A percentile compares a stretch with the other conserved stretches of the same genome.
Conservation (phyloP, 2,113 vertebrate species). For the cattle (Bos taurus) region DNA sequence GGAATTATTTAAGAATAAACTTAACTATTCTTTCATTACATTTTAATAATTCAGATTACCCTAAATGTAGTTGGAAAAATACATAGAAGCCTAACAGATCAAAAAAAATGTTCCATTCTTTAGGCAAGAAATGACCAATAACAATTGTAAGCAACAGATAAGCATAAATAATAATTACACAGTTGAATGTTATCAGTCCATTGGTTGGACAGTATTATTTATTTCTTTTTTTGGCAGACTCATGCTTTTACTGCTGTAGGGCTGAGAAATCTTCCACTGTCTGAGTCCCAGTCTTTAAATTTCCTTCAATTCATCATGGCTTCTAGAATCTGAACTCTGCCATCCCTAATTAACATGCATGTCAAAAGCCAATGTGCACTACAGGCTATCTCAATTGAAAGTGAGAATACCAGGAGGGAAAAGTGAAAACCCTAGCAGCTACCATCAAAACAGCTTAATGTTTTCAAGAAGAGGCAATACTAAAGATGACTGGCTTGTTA, state of each 20-base stretch:
- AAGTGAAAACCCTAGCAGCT: not conserved
- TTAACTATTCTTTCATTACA: not conserved
- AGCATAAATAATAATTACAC: not conserved
- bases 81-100: not conserved
- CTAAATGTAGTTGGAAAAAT: not conserved
- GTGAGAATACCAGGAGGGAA: conserved; percentile 37
- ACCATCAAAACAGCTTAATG: conserved; percentile 26
- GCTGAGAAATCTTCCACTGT: not conserved
- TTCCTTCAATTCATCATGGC: conserved; percentile 6
- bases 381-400: conserved; percentile 37
- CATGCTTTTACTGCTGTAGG: not conserved
- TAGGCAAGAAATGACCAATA: not conserved
- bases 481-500: not conserved
- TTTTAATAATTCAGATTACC: not conserved
- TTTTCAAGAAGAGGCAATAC: conserved; percentile 32
- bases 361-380: conserved; percentile 38
- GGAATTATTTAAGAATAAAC: not conserved
- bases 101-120: not conserved
- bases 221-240: not conserved
- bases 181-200: not conserved
- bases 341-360: conserved; percentile 57
- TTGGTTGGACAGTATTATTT: not conserved
- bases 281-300: conserved; percentile 20
- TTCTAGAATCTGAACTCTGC: conserved; percentile 45
- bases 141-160: not conserved